phyloP scores from a whole-genome alignment of 2,113 vertebrate species.

The Podocnemis expansa region DNA sequence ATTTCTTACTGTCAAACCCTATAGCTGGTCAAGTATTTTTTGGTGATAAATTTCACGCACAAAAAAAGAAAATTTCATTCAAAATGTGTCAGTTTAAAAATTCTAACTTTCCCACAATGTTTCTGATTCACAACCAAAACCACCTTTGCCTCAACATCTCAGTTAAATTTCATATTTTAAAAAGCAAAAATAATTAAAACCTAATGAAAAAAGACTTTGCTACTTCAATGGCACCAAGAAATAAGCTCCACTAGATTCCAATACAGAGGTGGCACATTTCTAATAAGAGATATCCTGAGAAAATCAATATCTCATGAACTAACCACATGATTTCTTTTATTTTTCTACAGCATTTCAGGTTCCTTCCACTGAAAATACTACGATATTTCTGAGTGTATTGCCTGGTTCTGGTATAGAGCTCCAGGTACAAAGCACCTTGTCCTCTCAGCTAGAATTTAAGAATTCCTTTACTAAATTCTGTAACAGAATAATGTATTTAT shows the following conservation, averaged over 20 bases:
- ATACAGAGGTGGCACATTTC: not conserved
- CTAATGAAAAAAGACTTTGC: not conserved
- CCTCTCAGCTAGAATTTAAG: not conserved
- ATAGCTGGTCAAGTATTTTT: not conserved
- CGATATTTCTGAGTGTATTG: rapidly evolving
- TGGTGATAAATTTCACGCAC: not conserved
- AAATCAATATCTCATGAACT: not conserved
- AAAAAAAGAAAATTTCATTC: not conserved
- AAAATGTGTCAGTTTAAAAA: too few relatives aligned
- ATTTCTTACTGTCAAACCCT: not conserved
- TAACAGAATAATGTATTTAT: not conserved
- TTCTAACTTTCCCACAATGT: not conserved
- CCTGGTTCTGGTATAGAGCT: not conserved
- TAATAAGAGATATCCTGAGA: not conserved
- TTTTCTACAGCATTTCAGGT: not conserved
- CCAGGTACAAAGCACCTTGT: too few relatives aligned
- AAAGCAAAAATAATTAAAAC: not conserved
- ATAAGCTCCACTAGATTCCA: not conserved
- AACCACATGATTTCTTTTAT: not conserved
- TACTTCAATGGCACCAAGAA: not conserved
- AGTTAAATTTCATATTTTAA: too few relatives aligned
- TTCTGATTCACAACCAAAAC: not conserved
- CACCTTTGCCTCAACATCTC: not conserved
- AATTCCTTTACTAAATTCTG: rapidly evolving
- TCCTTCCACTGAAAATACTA: not conserved